Percentiles rank a stretch among this genome's conserved stretches.
Conservation (phyloP, 2,888 invertebrate species). For the Cheilosia pagana region DNA sequence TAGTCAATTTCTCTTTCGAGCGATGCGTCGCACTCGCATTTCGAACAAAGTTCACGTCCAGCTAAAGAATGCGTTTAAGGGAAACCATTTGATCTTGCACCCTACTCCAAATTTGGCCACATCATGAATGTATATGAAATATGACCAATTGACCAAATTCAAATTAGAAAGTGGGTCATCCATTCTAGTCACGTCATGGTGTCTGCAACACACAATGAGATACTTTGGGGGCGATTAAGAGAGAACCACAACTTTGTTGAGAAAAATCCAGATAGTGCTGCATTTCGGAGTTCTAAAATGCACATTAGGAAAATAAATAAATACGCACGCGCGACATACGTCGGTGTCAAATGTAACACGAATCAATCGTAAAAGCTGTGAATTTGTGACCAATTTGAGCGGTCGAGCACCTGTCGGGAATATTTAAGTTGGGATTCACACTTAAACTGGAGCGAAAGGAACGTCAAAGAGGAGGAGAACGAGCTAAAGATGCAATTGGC, state of each 20-base stretch:
- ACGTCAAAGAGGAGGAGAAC: slow-evolving; percentile 18
- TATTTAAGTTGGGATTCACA: slow-evolving; percentile 50
- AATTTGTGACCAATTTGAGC: slow-evolving; percentile 45
- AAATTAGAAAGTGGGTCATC: slow-evolving; percentile 67
- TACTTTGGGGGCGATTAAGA: slow-evolving; percentile 34
- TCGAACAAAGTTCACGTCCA: slow-evolving; percentile 62
- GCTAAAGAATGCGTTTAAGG: slow-evolving; percentile 57
- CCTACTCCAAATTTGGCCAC: slow-evolving; percentile 55
- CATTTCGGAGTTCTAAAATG: slow-evolving; percentile 23
- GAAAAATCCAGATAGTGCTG: neutral
- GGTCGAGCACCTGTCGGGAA: slow-evolving; percentile 50
- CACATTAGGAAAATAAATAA: slow-evolving; percentile 7
- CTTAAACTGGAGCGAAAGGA: slow-evolving; percentile 55
- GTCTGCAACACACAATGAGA: slow-evolving; percentile 24
- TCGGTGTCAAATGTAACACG: slow-evolving; percentile 44
- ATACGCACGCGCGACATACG: slow-evolving; percentile 42
- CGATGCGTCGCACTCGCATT: slow-evolving; percentile 10
- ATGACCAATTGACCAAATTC: slow-evolving; percentile 49
- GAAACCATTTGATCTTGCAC: slow-evolving; percentile 40
- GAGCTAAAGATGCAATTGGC: slow-evolving; percentile 22
- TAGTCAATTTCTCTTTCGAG: slow-evolving; percentile 62
- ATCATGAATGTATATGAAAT: neutral
- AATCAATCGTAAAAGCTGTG: slow-evolving; percentile 25
- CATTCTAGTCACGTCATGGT: slow-evolving; percentile 55
- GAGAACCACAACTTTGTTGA: neutral